phyloP scores from a whole-genome alignment of 2,888 invertebrate species.

The Tiliacea aurago region DNA sequence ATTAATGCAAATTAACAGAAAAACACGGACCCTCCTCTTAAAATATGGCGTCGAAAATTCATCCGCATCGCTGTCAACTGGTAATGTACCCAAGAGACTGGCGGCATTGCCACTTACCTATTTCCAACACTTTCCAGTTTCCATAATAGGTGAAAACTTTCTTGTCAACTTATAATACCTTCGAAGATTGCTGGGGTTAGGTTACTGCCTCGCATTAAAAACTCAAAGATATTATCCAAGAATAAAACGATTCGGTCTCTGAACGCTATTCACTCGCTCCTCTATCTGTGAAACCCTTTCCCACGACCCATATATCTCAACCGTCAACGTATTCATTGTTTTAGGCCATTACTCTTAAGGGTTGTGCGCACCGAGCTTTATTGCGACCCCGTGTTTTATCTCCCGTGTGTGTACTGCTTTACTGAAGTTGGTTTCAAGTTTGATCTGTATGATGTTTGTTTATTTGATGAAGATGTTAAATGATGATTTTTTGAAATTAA shows the following conservation, averaged over 20 bases:
- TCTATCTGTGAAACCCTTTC: conserved; percentile 37
- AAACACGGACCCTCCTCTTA: too few relatives aligned
- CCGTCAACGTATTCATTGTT: conserved; percentile 65
- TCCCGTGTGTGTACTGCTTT: conserved; percentile 42
- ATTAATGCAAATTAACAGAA: too few relatives aligned
- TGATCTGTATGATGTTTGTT: conserved; percentile 17
- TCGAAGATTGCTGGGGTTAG: neutral
- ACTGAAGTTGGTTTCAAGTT: conserved; percentile 34
- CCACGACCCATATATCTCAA: conserved; percentile 55
- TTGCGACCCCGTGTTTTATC: conserved; percentile 57
- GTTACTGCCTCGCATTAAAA: conserved; percentile 1
- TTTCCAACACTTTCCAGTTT: neutral
- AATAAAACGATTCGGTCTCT: conserved; percentile 26
- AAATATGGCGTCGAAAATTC: too few relatives aligned
- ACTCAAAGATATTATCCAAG: conserved; percentile 6
- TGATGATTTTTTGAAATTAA: neutral
- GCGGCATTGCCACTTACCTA: too few relatives aligned
- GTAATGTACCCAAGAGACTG: too few relatives aligned
- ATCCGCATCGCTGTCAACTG: too few relatives aligned
- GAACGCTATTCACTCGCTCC: conserved; percentile 24
- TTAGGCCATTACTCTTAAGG: conserved; percentile 61
- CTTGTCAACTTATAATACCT: neutral
- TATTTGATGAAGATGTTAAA: conserved; percentile 14
- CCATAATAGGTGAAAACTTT: neutral
- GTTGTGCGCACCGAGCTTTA: conserved; percentile 55